Evolutionary conservation across 2,797 vertebrate species (phyloP).

Genomic region (Mus minutoides): DNA sequence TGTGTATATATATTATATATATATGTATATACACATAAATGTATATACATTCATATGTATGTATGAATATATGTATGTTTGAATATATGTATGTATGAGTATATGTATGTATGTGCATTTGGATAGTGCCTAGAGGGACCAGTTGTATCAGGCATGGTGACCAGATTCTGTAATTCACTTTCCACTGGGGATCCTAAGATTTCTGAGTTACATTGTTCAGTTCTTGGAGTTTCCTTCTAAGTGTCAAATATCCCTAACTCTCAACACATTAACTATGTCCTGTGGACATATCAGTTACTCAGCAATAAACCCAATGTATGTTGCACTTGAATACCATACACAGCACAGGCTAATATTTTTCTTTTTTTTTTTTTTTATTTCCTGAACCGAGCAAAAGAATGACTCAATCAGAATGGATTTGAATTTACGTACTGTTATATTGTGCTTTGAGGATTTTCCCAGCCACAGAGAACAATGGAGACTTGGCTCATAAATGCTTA

Average conservation of each 20-base stretch:
- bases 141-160: background rate
- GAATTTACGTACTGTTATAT: background rate
- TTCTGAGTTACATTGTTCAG: background rate
- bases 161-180: background rate
- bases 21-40: background rate
- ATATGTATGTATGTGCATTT: background rate
- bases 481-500: background rate
- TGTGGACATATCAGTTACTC: background rate
- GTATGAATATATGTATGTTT: background rate
- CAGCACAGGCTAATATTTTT: background rate
- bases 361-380: background rate
- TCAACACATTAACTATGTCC: background rate
- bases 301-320: background rate
- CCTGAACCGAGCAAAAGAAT: background rate
- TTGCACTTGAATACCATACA: background rate
- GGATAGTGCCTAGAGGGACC: background rate
- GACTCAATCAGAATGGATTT: conserved; percentile 29
- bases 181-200: background rate
- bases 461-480: background rate
- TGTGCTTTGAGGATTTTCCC: background rate
- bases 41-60: background rate
- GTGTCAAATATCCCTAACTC: background rate
- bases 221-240: background rate
- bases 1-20: too few species aligned
- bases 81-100: too few species aligned